Evolutionary conservation across 2,113 vertebrate species (phyloP).

Genomic region (Limnothrissa miodon): DNA sequence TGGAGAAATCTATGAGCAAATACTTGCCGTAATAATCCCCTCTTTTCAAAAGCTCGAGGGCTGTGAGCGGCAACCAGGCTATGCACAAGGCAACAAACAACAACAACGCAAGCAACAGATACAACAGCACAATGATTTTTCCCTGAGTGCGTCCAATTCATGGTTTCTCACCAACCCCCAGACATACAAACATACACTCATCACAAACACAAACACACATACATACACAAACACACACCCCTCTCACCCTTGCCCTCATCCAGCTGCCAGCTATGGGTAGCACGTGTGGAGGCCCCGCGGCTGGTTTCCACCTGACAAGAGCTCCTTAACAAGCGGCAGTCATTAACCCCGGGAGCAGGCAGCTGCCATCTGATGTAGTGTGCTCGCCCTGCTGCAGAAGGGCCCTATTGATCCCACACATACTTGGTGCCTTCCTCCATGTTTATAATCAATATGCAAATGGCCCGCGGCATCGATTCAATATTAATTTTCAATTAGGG

Average conservation of each 20-base stretch:
- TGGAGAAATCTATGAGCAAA: not conserved
- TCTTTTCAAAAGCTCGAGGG: not conserved
- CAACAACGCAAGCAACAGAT: not conserved
- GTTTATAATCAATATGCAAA: slow-evolving; percentile 99
- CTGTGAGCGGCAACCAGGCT: not conserved
- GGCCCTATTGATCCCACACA: slow-evolving; percentile 90
- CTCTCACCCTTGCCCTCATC: slow-evolving; percentile 35
- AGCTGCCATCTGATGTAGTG: slow-evolving; percentile 73
- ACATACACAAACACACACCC: slow-evolving; percentile 25
- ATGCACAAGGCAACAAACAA: not conserved
- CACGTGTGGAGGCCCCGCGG: slow-evolving; percentile 57
- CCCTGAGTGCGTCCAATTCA: not conserved
- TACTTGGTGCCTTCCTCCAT: slow-evolving; percentile 96
- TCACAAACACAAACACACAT: not conserved
- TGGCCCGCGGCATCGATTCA: slow-evolving; percentile 91
- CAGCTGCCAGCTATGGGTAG: slow-evolving; percentile 52
- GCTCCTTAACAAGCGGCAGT: slow-evolving; percentile 75
- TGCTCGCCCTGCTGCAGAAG: slow-evolving; percentile 78
- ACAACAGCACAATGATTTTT: not conserved
- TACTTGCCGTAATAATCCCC: not conserved
- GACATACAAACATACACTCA: not conserved
- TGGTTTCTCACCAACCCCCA: not conserved
- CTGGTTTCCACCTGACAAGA: slow-evolving; percentile 75
- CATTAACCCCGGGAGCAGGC: slow-evolving; percentile 77
- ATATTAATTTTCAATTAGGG: slow-evolving; percentile 99